Conservation (phyloP, 2,113 vertebrate genomes). For the Chionis minor region DNA sequence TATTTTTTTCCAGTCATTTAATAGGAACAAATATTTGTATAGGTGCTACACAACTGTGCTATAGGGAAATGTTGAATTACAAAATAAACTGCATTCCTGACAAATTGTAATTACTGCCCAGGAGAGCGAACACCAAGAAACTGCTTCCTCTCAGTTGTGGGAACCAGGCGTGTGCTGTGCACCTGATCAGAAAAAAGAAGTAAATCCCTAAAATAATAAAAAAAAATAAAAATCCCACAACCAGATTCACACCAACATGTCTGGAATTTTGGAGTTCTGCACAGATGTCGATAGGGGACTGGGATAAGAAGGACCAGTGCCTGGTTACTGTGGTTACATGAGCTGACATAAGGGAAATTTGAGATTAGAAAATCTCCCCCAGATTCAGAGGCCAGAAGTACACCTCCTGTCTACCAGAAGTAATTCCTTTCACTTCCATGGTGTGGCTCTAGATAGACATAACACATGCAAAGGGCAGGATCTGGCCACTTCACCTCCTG, state of each 20-base stretch:
- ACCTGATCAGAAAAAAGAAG: constrained; percentile 43
- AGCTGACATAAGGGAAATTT: constrained; percentile 31
- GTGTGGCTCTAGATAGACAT: not conserved
- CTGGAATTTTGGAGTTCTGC: constrained; percentile 14
- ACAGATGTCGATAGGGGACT: not conserved
- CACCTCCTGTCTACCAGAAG: not conserved
- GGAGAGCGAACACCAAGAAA: constrained; percentile 61
- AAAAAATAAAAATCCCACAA: not conserved
- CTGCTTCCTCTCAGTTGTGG: constrained; percentile 56
- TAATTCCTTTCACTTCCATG: not conserved
- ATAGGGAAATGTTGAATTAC: constrained; percentile 70
- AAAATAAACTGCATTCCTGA: constrained; percentile 64
- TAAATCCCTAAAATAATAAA: not conserved
- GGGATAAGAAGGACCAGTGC: not conserved
- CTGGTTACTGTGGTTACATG: not conserved
- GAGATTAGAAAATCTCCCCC: not conserved
- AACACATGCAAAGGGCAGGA: not conserved
- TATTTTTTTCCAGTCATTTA: constrained; percentile 19
- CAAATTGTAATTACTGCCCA: constrained; percentile 76
- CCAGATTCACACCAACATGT: not conserved
- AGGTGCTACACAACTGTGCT: constrained; percentile 63
- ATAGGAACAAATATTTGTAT: constrained; percentile 71
- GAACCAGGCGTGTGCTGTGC: constrained; percentile 36
- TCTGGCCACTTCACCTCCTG: not conserved
- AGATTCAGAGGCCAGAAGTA: not conserved